Evolutionary conservation across 64 coral and sea anemone species (phyloP), one percentile per base, ranked within the genome.

Genomic region (Montipora efflorescens): DNA sequence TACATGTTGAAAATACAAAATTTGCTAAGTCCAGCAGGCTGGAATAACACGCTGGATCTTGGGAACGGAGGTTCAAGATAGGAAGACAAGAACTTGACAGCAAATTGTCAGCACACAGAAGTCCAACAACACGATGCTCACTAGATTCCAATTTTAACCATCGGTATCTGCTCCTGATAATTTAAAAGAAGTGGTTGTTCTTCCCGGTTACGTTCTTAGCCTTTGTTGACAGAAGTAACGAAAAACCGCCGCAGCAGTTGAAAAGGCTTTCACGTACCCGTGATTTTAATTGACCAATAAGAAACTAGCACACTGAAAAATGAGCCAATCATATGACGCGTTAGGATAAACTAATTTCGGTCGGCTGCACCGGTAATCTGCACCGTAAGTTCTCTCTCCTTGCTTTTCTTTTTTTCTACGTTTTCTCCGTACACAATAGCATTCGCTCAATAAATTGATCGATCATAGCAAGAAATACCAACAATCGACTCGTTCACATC

Each of bases 181-280:
- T 36, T 36, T 36, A 36, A 36, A 36, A 12, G 21, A 18, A 50
- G 44, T 71, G 36, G 20, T 8, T 71, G 3, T 16, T 21, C 85
- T 92, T 95, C 13, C 88, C 72, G 94, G 95, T 94, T 98, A 90
- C 72, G 84, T 88, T 91, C 87, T 76, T 69, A 93, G 50, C 87
- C 28, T 69, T 80, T 98, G 93, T 98, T 98, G 96, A 98, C 93
- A 92, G 59, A 50, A 71, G 80, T 74, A 94, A 98, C 93, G 93
- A 94, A 95, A 96, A 97, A 98, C 96, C 96, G 96, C 96, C 96
- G 93, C 96, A 88, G 90, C 93, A 98, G 86, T 94, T 98, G 93
- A 95, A 95, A 92, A 84, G 89, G 59, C 94, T 95, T 46, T 70
- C 36, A 92, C 22, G 47, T 69, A 25, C 89, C 93, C 85, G 90